Percentiles rank a stretch among this genome's conserved stretches.
These are phyloP conservation scores for Xestia rhomboidea DNA, from an alignment of 2,888 invertebrate species.

Conservation along the genomic window DNA sequence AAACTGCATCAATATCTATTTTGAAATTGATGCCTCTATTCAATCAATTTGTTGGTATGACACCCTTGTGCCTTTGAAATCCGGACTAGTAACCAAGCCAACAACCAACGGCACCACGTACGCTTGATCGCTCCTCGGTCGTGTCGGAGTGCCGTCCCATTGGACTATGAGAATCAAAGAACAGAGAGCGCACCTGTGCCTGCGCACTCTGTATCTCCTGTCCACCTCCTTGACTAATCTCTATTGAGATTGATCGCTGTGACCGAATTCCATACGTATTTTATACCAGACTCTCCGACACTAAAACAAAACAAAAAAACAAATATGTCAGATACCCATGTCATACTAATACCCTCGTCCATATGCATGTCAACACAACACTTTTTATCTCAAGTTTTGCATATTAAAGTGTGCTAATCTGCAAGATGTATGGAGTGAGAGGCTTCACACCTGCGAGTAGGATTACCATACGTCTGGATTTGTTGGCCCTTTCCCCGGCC, in stretches of 20 bases:
- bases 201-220: not conserved
- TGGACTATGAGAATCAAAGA: not conserved
- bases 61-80: not conserved
- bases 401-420: constrained; percentile 57
- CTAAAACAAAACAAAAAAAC: not conserved
- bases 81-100: not conserved
- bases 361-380: constrained; percentile 33
- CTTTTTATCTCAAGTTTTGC: constrained; percentile 39
- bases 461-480: not conserved
- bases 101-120: not conserved
- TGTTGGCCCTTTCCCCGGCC: not conserved
- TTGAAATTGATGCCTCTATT: not conserved
- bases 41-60: not conserved
- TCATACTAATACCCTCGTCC: constrained; percentile 16
- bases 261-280: not conserved
- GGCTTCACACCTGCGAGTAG: constrained; percentile 50
- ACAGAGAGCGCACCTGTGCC: not conserved
- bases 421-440: constrained; percentile 45
- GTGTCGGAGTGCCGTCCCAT: not conserved
- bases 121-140: not conserved
- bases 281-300: not conserved
- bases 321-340: constrained; percentile 1
- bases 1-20: not conserved
- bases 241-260: not conserved
- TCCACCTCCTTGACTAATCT: not conserved